A percentile compares a stretch with the other conserved stretches of the same genome.
These are phyloP conservation scores for Phacellophora camtschatica DNA, from an alignment of 30 jellyfish, hydroid and myxozoan species.

Conservation along the genomic window DNA sequence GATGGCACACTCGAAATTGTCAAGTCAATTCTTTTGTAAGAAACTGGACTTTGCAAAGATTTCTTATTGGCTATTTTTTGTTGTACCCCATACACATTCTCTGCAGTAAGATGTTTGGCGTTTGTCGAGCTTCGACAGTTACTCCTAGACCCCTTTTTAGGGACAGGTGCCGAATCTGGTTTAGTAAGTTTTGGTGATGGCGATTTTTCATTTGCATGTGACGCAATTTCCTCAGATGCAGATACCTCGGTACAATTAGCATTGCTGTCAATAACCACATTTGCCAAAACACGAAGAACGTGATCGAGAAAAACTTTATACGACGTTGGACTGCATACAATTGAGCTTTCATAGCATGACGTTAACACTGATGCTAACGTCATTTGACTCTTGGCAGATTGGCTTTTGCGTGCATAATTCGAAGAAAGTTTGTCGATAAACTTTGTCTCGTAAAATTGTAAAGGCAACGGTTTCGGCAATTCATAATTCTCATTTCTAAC, in stretches of 20 bases:
- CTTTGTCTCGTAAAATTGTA: conserved; percentile 64
- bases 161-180: neutral
- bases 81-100: conserved; percentile 22
- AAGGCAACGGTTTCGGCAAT: conserved; percentile 67
- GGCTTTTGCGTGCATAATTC: neutral
- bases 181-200: neutral
- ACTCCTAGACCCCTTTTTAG: neutral
- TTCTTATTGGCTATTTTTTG: conserved; percentile 7
- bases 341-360: conserved; percentile 23
- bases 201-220: neutral
- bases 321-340: neutral
- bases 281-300: conserved; percentile 4
- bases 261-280: neutral
- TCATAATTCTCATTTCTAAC: conserved; percentile 65
- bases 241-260: conserved; percentile 18
- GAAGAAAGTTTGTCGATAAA: conserved; percentile 50
- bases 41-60: neutral
- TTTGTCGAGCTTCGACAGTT: neutral
- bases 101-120: conserved; percentile 7
- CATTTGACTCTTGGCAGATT: neutral
- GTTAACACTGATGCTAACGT: conserved; percentile 44
- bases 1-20: neutral
- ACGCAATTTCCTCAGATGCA: conserved; percentile 39
- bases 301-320: conserved; percentile 17
- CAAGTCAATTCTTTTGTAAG: conserved; percentile 8